Evolutionary conservation across 2,888 invertebrate species (phyloP).

Genomic region (Pardosa pseudoannulata): DNA sequence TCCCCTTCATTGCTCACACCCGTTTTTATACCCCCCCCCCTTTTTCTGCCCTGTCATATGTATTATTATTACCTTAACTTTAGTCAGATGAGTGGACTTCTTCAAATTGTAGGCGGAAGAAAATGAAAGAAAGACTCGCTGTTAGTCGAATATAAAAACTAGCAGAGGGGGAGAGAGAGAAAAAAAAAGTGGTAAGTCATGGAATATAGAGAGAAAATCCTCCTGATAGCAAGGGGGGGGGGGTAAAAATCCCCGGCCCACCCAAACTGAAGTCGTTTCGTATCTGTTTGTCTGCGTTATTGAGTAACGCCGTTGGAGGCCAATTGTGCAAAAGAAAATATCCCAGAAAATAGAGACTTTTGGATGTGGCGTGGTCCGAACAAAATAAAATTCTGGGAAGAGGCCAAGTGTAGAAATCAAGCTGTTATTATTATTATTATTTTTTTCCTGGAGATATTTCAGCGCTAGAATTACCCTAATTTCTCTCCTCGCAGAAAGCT

Average conservation of each 20-base stretch:
- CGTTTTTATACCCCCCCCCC: background rate
- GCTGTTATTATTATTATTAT: no score
- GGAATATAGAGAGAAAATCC: background rate
- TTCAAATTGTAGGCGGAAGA: background rate
- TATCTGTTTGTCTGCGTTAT: slow-evolving; percentile 10
- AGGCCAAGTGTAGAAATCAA: no score
- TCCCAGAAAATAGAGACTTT: background rate
- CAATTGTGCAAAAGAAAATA: background rate
- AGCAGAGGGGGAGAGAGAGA: background rate
- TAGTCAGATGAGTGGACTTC: background rate
- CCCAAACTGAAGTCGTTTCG: slow-evolving; percentile 11
- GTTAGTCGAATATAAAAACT: background rate
- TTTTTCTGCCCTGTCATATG: background rate
- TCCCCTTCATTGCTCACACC: background rate
- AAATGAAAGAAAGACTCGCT: background rate
- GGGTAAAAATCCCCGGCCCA: background rate
- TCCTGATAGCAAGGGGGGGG: background rate
- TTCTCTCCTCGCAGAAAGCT: no score
- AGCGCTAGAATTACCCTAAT: no score
- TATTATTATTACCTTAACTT: background rate
- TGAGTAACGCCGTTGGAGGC: background rate
- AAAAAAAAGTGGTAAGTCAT: background rate
- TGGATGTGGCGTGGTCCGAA: no score
- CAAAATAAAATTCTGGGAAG: no score
- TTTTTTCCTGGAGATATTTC: no score